Evolutionary conservation across 1,140 invertebrate species (phyloP).

Genomic region (Musca domestica): DNA sequence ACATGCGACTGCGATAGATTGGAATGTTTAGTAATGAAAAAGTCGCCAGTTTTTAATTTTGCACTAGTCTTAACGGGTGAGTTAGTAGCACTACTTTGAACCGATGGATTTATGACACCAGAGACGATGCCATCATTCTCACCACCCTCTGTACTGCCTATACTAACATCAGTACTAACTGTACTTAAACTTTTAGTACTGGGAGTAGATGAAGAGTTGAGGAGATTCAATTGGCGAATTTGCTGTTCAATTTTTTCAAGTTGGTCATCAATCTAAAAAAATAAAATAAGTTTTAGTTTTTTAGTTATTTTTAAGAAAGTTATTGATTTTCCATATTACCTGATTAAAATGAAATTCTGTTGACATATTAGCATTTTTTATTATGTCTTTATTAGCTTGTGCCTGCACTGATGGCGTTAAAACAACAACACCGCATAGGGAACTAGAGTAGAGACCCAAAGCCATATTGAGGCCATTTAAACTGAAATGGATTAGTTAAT

Average conservation of each 20-base stretch:
- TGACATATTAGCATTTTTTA: slow-evolving; percentile 50
- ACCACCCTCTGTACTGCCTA: background rate
- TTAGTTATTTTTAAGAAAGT: background rate
- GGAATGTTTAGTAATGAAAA: slow-evolving; percentile 92
- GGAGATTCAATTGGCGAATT: slow-evolving; percentile 51
- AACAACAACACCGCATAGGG: slow-evolving; percentile 83
- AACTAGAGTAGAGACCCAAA: slow-evolving; percentile 88
- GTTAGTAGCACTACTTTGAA: slow-evolving; percentile 29
- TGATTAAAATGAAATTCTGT: slow-evolving; percentile 53
- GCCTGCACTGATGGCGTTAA: slow-evolving; percentile 68
- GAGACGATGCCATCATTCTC: slow-evolving; percentile 46
- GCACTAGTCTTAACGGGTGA: slow-evolving; percentile 40
- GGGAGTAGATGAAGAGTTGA: slow-evolving; percentile 34
- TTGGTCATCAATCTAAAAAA: slow-evolving; percentile 81
- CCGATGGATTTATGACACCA: slow-evolving; percentile 21
- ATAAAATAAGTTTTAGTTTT: slow-evolving; percentile 57
- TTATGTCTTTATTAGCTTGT: slow-evolving; percentile 46
- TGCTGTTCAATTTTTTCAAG: slow-evolving; percentile 70
- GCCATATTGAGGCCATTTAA: slow-evolving; percentile 76
- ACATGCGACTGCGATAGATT: slow-evolving; percentile 93
- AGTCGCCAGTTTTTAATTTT: slow-evolving; percentile 81
- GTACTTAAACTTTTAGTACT: slow-evolving; percentile 27
- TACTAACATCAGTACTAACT: slow-evolving; percentile 8
- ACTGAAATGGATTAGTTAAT: slow-evolving; percentile 24
- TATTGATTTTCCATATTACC: slow-evolving; percentile 32